A percentile compares a stretch with the other conserved stretches of the same genome.
These are phyloP conservation scores for Diprion similis DNA, from an alignment of 1,140 invertebrate genomes.

Conservation along the genomic window DNA sequence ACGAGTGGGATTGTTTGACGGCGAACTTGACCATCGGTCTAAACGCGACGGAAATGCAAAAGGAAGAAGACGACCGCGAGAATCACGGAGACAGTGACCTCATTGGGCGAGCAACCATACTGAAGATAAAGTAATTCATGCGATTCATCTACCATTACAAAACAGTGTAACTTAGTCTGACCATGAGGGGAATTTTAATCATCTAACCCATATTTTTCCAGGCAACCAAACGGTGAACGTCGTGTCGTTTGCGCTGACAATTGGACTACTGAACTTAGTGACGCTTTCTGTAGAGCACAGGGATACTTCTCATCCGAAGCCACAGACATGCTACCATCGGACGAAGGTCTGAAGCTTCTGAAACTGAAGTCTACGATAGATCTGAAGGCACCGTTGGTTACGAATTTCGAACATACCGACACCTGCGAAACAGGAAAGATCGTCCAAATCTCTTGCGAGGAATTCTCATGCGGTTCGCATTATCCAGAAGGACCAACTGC, in stretches of 20 bases:
- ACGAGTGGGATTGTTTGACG: constrained; percentile 68
- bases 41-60: constrained; percentile 24
- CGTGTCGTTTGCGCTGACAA: constrained; percentile 61
- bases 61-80: constrained; percentile 25
- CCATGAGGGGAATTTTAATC: too few species aligned
- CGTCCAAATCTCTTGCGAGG: constrained; percentile 65
- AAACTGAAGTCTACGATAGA: constrained; percentile 52
- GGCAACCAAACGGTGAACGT: constrained; percentile 54
- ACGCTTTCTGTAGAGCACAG: constrained; percentile 63
- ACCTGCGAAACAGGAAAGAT: constrained; percentile 57
- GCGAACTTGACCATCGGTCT: constrained; percentile 35
- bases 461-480: constrained; percentile 64
- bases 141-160: constrained; percentile 14
- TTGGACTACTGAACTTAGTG: constrained; percentile 64
- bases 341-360: constrained; percentile 42
- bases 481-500: constrained; percentile 53
- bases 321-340: constrained; percentile 45
- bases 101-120: constrained; percentile 25
- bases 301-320: constrained; percentile 61
- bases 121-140: constrained; percentile 48
- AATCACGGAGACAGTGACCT: constrained; percentile 10
- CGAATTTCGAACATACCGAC: constrained; percentile 55
- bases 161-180: too few species aligned
- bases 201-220: constrained; percentile 27
- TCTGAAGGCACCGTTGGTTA: constrained; percentile 47